These are phyloP conservation scores for Monochamus alternatus DNA, from an alignment of 2,888 invertebrate genomes.

Conservation along the genomic window DNA sequence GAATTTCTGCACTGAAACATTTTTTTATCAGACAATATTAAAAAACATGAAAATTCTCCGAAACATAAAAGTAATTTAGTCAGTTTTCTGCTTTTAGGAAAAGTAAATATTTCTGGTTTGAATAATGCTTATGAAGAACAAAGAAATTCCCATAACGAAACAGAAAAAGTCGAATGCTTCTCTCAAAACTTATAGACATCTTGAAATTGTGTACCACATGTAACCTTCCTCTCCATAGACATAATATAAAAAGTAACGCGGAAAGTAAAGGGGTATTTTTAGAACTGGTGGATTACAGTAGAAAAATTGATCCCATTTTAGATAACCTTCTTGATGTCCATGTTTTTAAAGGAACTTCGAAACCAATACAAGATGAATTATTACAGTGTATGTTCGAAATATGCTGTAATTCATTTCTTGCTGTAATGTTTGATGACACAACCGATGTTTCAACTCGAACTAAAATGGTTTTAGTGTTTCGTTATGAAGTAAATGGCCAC, in stretches of 20 bases:
- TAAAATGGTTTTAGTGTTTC: conserved; percentile 57
- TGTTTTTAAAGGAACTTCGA: neutral
- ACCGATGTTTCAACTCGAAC: conserved; percentile 54
- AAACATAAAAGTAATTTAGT: neutral
- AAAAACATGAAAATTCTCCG: conserved; percentile 1
- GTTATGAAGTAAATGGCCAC: conserved; percentile 49
- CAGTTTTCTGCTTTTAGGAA: neutral
- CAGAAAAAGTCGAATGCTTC: neutral
- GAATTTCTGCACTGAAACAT: neutral
- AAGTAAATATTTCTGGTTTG: neutral
- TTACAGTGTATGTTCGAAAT: conserved; percentile 3
- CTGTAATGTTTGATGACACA: conserved; percentile 60
- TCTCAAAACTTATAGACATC: neutral
- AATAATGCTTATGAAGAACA: conserved; percentile 3
- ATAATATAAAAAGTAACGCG: neutral
- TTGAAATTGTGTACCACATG: conserved; percentile 2
- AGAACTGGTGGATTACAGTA: neutral
- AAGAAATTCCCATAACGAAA: neutral
- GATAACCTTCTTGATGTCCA: neutral
- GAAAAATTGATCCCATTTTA: neutral
- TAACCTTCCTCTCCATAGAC: neutral
- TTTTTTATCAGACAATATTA: neutral
- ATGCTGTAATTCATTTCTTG: conserved; percentile 21
- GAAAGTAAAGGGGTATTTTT: conserved; percentile 1
- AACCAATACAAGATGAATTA: neutral